phyloP scores from a whole-genome alignment of 2,888 invertebrate genomes.

The Melanotus villosus region DNA sequence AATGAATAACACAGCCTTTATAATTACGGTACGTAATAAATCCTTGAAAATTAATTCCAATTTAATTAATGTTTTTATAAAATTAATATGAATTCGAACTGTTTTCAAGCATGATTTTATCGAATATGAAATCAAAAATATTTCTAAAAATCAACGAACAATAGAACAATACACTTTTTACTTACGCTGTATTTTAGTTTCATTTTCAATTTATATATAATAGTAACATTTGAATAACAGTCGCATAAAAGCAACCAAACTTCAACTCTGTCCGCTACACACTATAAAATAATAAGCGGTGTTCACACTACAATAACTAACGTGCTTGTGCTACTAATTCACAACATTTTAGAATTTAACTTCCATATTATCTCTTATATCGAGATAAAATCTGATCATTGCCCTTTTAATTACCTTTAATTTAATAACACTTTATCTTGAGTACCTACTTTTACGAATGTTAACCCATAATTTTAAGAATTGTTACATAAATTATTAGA shows the following conservation, averaged over 20 bases:
- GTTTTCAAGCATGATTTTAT: background rate
- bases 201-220: background rate
- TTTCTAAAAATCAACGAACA: background rate
- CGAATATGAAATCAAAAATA: background rate
- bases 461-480: no score
- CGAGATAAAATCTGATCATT: no score
- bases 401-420: no score
- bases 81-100: no score
- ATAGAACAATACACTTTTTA: background rate
- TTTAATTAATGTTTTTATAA: no score
- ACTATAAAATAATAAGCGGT: slow-evolving; percentile 2
- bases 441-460: no score
- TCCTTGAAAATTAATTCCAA: no score
- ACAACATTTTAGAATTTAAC: no score
- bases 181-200: background rate
- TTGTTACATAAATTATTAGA: no score
- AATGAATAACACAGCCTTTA: no score
- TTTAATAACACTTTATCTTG: no score
- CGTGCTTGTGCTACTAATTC: slow-evolving; percentile 13
- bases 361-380: background rate
- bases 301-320: slow-evolving; percentile 13
- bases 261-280: background rate
- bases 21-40: no score
- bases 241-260: slow-evolving; percentile 1
- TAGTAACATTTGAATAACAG: background rate